Conservation (phyloP, 2,797 vertebrate genomes). For the Lemur catta region DNA sequence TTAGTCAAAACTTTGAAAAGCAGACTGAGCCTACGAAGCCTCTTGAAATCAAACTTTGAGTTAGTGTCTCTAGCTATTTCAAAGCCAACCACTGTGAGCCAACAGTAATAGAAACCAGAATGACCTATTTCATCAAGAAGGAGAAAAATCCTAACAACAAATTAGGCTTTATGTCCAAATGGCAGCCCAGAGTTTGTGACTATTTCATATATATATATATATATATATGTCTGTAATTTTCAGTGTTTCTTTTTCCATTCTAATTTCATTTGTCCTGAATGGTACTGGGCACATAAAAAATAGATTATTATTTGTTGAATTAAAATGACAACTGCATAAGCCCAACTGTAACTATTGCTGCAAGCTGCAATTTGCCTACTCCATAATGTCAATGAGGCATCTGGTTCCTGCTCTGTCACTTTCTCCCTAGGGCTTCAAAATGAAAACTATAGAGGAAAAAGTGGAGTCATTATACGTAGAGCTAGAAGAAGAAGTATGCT, state of each 20-base stretch:
- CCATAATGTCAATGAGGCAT: conserved; percentile 35
- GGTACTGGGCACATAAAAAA: background rate
- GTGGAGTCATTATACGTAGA: conserved; percentile 10
- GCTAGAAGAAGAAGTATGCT: background rate
- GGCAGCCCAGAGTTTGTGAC: background rate
- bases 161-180: background rate
- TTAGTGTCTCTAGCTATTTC: background rate
- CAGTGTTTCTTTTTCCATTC: background rate
- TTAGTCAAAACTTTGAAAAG: conserved; percentile 25
- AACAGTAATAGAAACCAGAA: conserved; percentile 4
- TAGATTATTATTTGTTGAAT: conserved; percentile 3
- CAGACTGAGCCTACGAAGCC: background rate
- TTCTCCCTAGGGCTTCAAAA: conserved; percentile 46
- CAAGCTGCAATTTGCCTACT: conserved; percentile 26
- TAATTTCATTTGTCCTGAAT: background rate
- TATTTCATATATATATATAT: background rate
- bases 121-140: background rate
- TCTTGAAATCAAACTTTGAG: background rate
- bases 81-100: background rate
- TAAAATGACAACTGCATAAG: conserved; percentile 26
- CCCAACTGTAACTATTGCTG: background rate
- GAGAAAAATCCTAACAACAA: background rate
- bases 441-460: conserved; percentile 46
- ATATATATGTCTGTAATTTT: background rate
- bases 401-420: conserved; percentile 39